Conservation (phyloP, 2,888 invertebrate species). For the Rugalucina vietnamica region DNA sequence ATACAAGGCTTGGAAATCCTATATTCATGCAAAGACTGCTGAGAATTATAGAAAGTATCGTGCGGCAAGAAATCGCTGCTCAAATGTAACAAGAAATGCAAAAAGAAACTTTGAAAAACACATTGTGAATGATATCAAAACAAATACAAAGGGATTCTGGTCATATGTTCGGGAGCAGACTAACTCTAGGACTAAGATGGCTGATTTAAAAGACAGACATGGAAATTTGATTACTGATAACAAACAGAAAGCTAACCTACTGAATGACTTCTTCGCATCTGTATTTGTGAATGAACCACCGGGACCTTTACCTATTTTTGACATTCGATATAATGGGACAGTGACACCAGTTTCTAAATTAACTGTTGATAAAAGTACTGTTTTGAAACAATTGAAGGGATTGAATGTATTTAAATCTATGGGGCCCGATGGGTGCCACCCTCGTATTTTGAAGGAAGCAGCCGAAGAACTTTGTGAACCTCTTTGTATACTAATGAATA, state of each 20-base stretch:
- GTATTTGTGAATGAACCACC: background rate
- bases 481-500: background rate
- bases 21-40: background rate
- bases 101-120: background rate
- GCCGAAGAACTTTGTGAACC: background rate
- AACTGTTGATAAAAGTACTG: background rate
- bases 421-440: background rate
- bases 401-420: background rate
- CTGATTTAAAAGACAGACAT: background rate
- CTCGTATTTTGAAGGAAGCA: background rate
- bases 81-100: background rate
- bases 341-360: background rate
- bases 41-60: slow-evolving; percentile 1
- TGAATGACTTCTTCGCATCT: background rate
- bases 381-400: background rate
- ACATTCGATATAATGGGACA: slow-evolving; percentile 4
- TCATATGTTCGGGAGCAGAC: slow-evolving; percentile 2
- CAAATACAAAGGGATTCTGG: background rate
- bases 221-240: background rate
- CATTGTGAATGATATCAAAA: background rate
- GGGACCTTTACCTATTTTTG: slow-evolving; percentile 2
- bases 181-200: background rate
- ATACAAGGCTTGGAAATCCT: background rate
- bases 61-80: background rate
- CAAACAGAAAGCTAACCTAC: background rate